Evolutionary conservation across 1,140 invertebrate genomes (phyloP).

Genomic region (Meteorus sp.): DNA sequence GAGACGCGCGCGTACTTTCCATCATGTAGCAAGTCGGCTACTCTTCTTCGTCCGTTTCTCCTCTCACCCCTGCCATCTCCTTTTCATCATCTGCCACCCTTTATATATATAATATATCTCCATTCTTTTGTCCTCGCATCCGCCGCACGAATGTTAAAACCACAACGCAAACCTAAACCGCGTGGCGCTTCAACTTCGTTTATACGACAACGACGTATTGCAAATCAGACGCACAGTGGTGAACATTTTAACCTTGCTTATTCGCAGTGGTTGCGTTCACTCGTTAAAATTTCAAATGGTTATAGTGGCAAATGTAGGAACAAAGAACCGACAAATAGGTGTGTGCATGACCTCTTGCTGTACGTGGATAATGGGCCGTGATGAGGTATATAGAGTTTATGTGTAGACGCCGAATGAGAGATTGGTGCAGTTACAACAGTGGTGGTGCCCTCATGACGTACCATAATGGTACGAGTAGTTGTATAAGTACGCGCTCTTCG

Average conservation of each 20-base stretch:
- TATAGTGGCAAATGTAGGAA: neutral
- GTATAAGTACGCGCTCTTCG: neutral
- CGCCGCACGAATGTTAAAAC: neutral
- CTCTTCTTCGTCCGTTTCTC: neutral
- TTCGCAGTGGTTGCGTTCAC: neutral
- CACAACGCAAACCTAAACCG: neutral
- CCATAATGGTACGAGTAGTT: neutral
- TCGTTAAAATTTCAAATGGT: conserved; percentile 11
- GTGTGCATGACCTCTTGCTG: neutral
- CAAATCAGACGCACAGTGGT: too few relatives aligned
- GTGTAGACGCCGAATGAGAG: too few relatives aligned
- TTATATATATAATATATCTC: too few relatives aligned
- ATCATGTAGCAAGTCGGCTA: conserved; percentile 24
- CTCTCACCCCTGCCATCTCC: neutral
- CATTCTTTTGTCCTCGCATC: too few relatives aligned
- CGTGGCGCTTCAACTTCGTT: neutral
- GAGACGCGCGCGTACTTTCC: conserved; percentile 25
- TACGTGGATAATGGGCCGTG: too few relatives aligned
- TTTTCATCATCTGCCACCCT: too few relatives aligned
- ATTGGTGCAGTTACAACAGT: neutral
- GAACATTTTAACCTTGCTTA: conserved; percentile 2
- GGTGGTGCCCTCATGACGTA: neutral
- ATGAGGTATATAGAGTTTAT: too few relatives aligned
- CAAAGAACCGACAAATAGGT: conserved; percentile 6
- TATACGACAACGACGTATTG: neutral